phyloP scores from a whole-genome alignment of 1,140 invertebrate genomes.

The Pemphigus obesinymphae region DNA sequence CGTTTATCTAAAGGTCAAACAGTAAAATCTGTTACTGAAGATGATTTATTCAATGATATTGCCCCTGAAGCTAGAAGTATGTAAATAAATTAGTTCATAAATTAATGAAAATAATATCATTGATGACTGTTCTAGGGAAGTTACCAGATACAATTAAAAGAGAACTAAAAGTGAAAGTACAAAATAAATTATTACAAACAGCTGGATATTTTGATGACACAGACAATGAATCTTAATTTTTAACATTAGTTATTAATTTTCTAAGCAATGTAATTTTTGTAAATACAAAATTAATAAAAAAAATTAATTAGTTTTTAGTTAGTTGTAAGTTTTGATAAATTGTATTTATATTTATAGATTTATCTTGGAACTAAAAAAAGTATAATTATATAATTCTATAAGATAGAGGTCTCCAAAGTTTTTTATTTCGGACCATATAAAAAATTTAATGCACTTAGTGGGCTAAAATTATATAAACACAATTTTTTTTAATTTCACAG shows the following conservation, averaged over 20 bases:
- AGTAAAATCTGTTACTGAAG: neutral
- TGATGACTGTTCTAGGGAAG: neutral
- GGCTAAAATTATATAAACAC: too few relatives aligned
- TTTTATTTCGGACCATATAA: too few relatives aligned
- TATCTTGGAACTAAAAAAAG: too few relatives aligned
- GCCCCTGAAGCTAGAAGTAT: conserved; percentile 34
- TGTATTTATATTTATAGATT: too few relatives aligned
- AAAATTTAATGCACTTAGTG: too few relatives aligned
- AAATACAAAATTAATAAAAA: too few relatives aligned
- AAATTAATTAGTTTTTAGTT: too few relatives aligned
- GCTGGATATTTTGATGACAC: conserved; percentile 38
- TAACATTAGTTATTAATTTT: too few relatives aligned
- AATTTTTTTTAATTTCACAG: too few relatives aligned
- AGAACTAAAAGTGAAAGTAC: conserved; percentile 36
- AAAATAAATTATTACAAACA: conserved; percentile 28
- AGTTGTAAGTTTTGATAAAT: too few relatives aligned
- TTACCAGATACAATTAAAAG: conserved; percentile 36
- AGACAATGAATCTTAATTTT: conserved; percentile 24
- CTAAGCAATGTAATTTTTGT: neutral
- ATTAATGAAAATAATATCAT: neutral
- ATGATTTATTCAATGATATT: conserved; percentile 35
- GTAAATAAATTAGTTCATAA: neutral
- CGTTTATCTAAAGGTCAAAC: conserved; percentile 22
- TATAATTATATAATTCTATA: too few relatives aligned
- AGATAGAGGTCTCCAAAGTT: too few relatives aligned